These are phyloP conservation scores for Gymnothorax reevesii DNA, from an alignment of 2,797 vertebrate species.

Conservation along the genomic window DNA sequence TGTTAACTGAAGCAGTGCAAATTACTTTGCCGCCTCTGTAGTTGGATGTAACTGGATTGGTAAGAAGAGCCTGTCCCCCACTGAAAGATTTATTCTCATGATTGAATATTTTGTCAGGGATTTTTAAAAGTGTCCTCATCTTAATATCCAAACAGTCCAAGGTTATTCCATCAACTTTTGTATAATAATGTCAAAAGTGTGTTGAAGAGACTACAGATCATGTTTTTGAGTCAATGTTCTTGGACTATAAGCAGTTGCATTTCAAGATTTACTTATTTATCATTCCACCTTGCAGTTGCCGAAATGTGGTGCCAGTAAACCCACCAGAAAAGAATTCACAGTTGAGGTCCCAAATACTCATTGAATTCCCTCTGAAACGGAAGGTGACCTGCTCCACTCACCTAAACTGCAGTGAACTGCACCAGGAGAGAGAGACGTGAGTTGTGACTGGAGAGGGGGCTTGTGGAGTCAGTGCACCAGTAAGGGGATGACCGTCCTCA, in stretches of 20 bases:
- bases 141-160: background rate
- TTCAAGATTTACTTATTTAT: background rate
- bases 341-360: background rate
- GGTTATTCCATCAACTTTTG: background rate
- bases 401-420: background rate
- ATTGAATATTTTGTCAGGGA: background rate
- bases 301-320: conserved; percentile 33
- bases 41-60: background rate
- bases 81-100: background rate
- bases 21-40: too few relatives aligned
- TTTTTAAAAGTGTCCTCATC: background rate
- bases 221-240: background rate
- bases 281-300: conserved; percentile 45
- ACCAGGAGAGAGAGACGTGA: too few relatives aligned
- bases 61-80: background rate
- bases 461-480: background rate
- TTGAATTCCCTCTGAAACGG: background rate
- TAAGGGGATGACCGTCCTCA: background rate
- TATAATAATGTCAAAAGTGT: background rate
- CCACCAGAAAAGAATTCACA: conserved; percentile 38
- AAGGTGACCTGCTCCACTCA: background rate
- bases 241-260: background rate
- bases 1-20: too few relatives aligned
- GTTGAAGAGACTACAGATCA: background rate
- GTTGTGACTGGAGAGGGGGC: background rate